Evolutionary conservation across 2,888 invertebrate species (phyloP), one percentile per base, ranked within the genome.

Genomic region (Amphipoea oculea): DNA sequence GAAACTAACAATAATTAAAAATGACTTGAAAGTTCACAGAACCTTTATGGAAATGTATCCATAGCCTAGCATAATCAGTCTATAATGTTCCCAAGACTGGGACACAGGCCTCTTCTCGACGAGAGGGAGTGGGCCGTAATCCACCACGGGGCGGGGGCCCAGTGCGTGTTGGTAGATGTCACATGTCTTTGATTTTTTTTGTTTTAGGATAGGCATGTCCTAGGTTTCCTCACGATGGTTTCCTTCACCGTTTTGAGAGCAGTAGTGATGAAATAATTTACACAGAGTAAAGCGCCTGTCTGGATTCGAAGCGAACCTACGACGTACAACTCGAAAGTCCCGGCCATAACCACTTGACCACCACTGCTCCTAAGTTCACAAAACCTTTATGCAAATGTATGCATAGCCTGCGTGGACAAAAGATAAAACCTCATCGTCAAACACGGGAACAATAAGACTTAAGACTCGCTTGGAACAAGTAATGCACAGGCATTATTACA

Each of bases 401-500:
- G 57, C 63, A 78, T 54, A 48, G n/a, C 9, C 9, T 60, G 29
- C 48, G 23, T 54, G 4, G 12, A 40, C 20, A 29, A 75, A 69
- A 70, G 63, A 54, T 68, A 60, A 74, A 73, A 62, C 65, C 68
- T 45, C n/a, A 62, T 40, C 66, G 7, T 48, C 54, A 40, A 69
- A 72, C 76, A 74, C 9, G 23, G 67, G 14, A 29, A 67, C 74
- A 70, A 70, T 67, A 12, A 48, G 71, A 67, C 36, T 63, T 29
- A 65, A 77, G 54, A 60, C 23, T 14, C 51, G 17, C 60, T 72
- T 60, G 17, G 51, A 71, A 68, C 65, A 85, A 80, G 71, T 62
- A 77, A 65, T 17, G 42, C 66, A 70, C 48, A 45, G 63, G 29
- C 73, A 75, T 86, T 73, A 85, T 80, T 75, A 86, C 57, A 78